Conservation (phyloP, 2,888 invertebrate genomes). For the Stenoptilia bipunctidactyla region DNA sequence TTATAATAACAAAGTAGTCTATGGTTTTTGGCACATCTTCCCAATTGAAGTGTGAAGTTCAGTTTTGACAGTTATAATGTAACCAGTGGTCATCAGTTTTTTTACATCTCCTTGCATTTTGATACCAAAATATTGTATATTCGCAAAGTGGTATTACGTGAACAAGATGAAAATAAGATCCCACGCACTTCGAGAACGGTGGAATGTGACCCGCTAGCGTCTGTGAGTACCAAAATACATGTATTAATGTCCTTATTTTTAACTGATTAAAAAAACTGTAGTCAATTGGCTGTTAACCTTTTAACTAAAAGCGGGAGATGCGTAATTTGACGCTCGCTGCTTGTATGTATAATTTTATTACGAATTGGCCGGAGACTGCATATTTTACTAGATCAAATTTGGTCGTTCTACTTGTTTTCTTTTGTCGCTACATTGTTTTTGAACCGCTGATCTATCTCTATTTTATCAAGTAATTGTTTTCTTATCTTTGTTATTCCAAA, state of each 20-base stretch:
- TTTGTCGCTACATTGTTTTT: constrained; percentile 1
- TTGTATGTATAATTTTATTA: constrained; percentile 71
- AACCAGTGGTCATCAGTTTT: constrained; percentile 65
- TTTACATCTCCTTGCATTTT: constrained; percentile 64
- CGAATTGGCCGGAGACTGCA: constrained; percentile 50
- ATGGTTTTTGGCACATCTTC: constrained; percentile 57
- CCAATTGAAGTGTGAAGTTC: constrained; percentile 48
- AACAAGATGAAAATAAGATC: constrained; percentile 68
- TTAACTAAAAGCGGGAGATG: constrained; percentile 69
- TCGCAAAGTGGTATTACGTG: constrained; percentile 68
- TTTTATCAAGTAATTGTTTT: constrained; percentile 54
- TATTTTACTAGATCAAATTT: constrained; percentile 29
- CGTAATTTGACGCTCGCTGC: constrained; percentile 67
- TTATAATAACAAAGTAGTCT: constrained; percentile 57
- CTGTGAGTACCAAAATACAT: constrained; percentile 46
- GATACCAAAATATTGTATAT: constrained; percentile 70
- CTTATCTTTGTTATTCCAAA: constrained; percentile 51
- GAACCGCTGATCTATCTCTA: background rate
- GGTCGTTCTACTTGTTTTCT: constrained; percentile 7
- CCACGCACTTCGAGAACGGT: constrained; percentile 64
- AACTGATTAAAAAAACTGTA: constrained; percentile 70
- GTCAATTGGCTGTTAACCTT: constrained; percentile 73
- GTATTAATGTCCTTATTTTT: constrained; percentile 58
- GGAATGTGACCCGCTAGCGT: constrained; percentile 65
- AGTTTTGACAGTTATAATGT: constrained; percentile 68